Evolutionary conservation across 2,797 vertebrate species (phyloP).

Genomic region (Chiroxiphia lanceolata): DNA sequence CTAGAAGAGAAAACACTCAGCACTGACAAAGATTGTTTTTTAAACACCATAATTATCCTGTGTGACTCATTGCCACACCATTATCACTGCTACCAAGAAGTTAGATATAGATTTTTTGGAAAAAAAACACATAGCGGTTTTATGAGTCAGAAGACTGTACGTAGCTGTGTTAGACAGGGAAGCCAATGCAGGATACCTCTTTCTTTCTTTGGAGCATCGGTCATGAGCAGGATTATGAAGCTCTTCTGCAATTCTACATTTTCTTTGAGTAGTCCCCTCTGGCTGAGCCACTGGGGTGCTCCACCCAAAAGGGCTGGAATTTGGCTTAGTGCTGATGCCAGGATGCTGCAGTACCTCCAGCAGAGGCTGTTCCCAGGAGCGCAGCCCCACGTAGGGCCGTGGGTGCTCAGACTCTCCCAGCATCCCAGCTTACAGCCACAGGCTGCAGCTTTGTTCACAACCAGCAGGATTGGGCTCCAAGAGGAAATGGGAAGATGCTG

Average conservation of each 20-base stretch:
- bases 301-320: background rate
- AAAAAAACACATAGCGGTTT: background rate
- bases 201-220: background rate
- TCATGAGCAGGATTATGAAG: background rate
- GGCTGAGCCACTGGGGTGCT: background rate
- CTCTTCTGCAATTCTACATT: background rate
- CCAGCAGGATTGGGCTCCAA: background rate
- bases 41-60: background rate
- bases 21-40: background rate
- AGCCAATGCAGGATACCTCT: background rate
- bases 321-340: background rate
- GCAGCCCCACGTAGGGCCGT: accelerated
- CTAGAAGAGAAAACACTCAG: background rate
- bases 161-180: background rate
- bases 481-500: background rate
- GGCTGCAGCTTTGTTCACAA: background rate
- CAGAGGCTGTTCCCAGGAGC: background rate
- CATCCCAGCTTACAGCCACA: accelerated
- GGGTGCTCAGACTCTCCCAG: accelerated
- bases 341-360: background rate
- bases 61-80: background rate
- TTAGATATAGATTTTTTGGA: background rate
- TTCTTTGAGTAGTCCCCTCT: background rate
- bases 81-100: background rate
- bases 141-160: background rate